Evolutionary conservation across 2,113 vertebrate species (phyloP).

Genomic region (Nicator chloris): DNA sequence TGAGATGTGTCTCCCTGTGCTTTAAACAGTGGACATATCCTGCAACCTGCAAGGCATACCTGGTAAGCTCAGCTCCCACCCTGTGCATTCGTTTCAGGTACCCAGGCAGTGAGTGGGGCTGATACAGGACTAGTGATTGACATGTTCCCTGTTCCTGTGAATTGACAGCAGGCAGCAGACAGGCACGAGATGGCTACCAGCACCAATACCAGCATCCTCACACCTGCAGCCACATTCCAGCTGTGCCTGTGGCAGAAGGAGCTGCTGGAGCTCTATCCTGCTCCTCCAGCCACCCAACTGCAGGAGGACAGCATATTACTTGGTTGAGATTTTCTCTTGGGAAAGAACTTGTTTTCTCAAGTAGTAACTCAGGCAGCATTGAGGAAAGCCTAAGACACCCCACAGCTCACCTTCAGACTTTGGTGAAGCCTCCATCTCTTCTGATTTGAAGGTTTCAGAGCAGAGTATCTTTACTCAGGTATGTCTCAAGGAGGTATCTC

Average conservation of each 20-base stretch:
- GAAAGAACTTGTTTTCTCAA: not conserved
- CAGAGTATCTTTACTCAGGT: not conserved
- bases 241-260: not conserved
- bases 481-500: not conserved
- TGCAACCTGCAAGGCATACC: not conserved
- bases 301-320: not conserved
- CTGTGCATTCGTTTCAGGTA: not conserved
- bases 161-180: not conserved
- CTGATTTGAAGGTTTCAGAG: not conserved
- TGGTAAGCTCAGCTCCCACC: not conserved
- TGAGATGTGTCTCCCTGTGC: not conserved
- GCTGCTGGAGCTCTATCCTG: not conserved
- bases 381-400: not conserved
- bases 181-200: not conserved
- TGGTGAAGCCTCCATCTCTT: not conserved
- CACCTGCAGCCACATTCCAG: not conserved
- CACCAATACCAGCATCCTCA: not conserved
- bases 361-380: not conserved
- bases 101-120: not conserved
- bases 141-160: not conserved
- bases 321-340: not conserved
- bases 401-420: not conserved
- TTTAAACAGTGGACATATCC: not conserved
- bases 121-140: not conserved
- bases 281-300: not conserved